Conservation (phyloP, 2,888 invertebrate species). For the Chironomus tentans region DNA sequence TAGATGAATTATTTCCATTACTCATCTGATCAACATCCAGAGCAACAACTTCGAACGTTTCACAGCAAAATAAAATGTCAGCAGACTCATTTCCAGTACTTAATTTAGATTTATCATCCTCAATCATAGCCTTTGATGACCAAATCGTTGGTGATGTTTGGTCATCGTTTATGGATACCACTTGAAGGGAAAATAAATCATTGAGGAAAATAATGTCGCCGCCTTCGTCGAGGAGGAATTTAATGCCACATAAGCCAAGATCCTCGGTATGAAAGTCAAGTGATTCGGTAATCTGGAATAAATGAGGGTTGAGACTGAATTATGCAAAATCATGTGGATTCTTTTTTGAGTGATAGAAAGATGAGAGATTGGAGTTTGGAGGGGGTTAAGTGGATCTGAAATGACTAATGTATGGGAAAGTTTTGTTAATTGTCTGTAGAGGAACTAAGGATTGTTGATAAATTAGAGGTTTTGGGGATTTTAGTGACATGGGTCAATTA, state of each 20-base stretch:
- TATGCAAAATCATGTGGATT: constrained; percentile 2
- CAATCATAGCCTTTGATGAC: constrained; percentile 23
- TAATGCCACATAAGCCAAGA: constrained; percentile 42
- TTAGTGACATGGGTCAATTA: too few species aligned
- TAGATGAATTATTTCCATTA: not conserved
- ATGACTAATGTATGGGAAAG: not conserved
- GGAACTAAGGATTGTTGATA: not conserved
- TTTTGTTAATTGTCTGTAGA: not conserved
- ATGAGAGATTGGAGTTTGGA: too few species aligned
- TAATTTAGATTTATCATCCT: constrained; percentile 24
- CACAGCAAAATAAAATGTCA: constrained; percentile 55
- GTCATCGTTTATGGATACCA: not conserved
- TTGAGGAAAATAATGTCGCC: constrained; percentile 55
- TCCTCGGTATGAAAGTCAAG: constrained; percentile 43
- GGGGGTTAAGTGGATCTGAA: too few species aligned
- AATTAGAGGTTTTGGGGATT: not conserved
- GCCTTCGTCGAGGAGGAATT: constrained; percentile 47
- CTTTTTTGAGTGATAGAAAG: too few species aligned
- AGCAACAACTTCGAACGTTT: constrained; percentile 53
- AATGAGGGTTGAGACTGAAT: constrained; percentile 21
- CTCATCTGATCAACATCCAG: constrained; percentile 29
- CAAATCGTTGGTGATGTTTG: constrained; percentile 24
- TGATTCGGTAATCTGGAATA: constrained; percentile 30
- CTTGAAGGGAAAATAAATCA: constrained; percentile 36
- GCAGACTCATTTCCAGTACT: constrained; percentile 34